phyloP scores from a whole-genome alignment of 1,140 invertebrate genomes.

The Augochlora pura region DNA sequence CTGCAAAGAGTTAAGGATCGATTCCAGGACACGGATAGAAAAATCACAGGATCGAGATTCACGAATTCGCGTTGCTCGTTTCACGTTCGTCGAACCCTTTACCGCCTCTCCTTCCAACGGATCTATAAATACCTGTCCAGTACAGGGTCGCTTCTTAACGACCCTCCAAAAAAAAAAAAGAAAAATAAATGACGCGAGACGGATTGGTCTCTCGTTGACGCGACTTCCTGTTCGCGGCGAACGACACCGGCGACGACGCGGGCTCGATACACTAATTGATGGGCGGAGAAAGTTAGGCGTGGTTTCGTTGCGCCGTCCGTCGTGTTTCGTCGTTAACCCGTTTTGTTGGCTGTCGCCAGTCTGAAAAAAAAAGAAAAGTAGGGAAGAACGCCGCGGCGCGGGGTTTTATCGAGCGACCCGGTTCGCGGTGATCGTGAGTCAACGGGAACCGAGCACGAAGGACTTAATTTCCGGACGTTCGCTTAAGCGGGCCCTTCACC shows the following conservation, averaged over 20 bases:
- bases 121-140: slow-evolving; percentile 5
- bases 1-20: too few relatives aligned
- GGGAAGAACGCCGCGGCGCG: slow-evolving; percentile 2
- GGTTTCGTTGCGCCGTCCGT: neutral
- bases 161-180: neutral
- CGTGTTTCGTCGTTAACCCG: slow-evolving; percentile 4
- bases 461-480: slow-evolving; percentile 61
- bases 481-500: slow-evolving; percentile 48
- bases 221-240: neutral
- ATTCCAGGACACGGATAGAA: too few relatives aligned
- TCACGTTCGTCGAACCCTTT: neutral
- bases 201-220: neutral
- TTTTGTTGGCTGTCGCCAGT: neutral
- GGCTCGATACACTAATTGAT: too few relatives aligned
- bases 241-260: neutral
- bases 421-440: slow-evolving; percentile 37
- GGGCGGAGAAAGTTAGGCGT: too few relatives aligned
- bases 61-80: neutral
- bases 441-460: slow-evolving; percentile 38
- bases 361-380: neutral
- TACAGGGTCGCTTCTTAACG: neutral
- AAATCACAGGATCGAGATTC: too few relatives aligned
- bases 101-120: neutral
- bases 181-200: neutral
- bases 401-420: slow-evolving; percentile 45